Conservation (phyloP, 2,888 invertebrate species). For the Papilio protenor region DNA sequence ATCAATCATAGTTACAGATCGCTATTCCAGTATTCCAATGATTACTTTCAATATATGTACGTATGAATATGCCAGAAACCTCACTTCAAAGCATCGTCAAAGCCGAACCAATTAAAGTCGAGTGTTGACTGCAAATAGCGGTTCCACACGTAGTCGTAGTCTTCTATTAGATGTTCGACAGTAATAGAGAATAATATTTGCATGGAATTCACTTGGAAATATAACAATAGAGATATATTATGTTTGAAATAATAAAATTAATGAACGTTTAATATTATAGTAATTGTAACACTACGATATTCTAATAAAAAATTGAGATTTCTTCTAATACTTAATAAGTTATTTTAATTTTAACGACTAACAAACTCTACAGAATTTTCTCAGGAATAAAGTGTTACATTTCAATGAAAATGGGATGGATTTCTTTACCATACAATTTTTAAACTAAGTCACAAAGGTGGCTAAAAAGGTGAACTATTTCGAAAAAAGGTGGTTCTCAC, state of each 20-base stretch:
- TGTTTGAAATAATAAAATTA: neutral
- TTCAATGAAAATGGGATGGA: no score
- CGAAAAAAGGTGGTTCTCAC: no score
- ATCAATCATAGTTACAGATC: neutral
- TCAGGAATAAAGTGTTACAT: no score
- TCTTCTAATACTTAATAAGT: no score
- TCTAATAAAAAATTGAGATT: no score
- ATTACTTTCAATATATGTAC: neutral
- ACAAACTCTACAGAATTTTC: no score
- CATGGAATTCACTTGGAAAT: neutral
- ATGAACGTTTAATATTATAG: neutral
- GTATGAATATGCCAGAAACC: slow-evolving; percentile 8
- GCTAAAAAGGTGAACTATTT: no score
- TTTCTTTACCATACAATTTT: no score
- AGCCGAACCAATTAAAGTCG: slow-evolving; percentile 47
- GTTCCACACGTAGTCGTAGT: neutral
- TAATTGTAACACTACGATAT: neutral
- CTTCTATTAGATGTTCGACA: slow-evolving; percentile 1
- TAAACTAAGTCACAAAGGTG: no score
- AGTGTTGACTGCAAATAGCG: slow-evolving; percentile 21
- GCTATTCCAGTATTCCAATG: neutral
- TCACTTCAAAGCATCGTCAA: slow-evolving; percentile 44
- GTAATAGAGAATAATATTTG: slow-evolving; percentile 6
- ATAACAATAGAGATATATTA: neutral
- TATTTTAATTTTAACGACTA: no score